These are phyloP conservation scores for Oxygymnocypris stewartii DNA, from an alignment of 2,113 vertebrate species.

Conservation along the genomic window DNA sequence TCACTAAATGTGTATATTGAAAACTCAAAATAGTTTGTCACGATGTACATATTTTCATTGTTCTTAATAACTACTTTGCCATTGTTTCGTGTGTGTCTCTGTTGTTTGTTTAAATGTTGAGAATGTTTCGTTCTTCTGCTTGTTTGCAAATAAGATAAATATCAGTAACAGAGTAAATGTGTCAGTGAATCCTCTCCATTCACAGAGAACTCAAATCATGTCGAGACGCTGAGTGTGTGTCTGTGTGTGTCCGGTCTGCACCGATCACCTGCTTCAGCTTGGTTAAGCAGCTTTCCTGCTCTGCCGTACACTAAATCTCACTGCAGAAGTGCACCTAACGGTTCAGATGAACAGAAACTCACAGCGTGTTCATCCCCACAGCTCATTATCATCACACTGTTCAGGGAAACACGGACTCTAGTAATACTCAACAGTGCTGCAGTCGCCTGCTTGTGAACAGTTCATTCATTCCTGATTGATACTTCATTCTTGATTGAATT, in stretches of 20 bases:
- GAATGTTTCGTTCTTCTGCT: background rate
- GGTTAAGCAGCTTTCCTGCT: conserved; percentile 19
- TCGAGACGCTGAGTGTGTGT: background rate
- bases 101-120: background rate
- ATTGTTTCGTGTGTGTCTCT: background rate
- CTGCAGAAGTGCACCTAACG: background rate
- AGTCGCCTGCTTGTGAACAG: background rate
- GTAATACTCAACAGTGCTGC: background rate
- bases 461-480: background rate
- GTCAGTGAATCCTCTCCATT: background rate
- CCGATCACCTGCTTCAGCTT: background rate
- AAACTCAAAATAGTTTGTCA: background rate
- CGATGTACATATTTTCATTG: background rate
- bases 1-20: too few species aligned
- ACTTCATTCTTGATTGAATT: background rate
- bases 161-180: background rate
- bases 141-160: background rate
- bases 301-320: background rate
- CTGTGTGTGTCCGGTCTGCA: background rate
- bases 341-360: background rate
- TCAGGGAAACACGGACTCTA: background rate
- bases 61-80: background rate
- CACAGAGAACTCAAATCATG: background rate
- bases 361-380: background rate
- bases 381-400: background rate